Evolutionary conservation across 2,888 invertebrate genomes (phyloP).

Genomic region (Acanthococcus lagerstroemiae): DNA sequence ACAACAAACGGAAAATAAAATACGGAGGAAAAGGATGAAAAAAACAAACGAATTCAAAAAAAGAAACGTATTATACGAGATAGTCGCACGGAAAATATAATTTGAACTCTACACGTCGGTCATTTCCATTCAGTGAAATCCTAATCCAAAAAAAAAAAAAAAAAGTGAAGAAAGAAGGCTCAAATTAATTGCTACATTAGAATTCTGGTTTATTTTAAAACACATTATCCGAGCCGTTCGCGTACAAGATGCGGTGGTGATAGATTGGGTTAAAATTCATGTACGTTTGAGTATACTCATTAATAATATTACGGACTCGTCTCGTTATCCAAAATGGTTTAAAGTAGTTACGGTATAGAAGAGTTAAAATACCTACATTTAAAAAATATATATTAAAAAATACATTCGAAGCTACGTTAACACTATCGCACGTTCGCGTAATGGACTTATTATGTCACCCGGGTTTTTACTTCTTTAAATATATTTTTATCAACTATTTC

Average conservation of each 20-base stretch:
- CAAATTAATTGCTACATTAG: neutral
- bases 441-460: conserved; percentile 30
- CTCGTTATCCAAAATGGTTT: conserved; percentile 14
- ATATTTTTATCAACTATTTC: conserved; percentile 20
- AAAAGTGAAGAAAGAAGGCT: neutral
- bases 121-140: neutral
- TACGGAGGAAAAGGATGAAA: too few species aligned
- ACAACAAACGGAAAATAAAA: too few species aligned
- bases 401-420: conserved; percentile 3
- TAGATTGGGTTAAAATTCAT: conserved; percentile 21
- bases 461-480: conserved; percentile 10
- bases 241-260: neutral
- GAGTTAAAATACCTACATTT: neutral
- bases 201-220: neutral
- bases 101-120: neutral
- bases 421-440: conserved; percentile 28
- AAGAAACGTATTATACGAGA: neutral
- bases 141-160: too few species aligned
- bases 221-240: neutral
- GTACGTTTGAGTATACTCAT: conserved; percentile 26
- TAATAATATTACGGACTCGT: conserved; percentile 22
- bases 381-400: neutral
- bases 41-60: too few species aligned
- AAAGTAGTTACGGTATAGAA: neutral
- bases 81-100: neutral